phyloP scores from a whole-genome alignment of 2,113 vertebrate genomes.

The Melanerpes aurifrons region DNA sequence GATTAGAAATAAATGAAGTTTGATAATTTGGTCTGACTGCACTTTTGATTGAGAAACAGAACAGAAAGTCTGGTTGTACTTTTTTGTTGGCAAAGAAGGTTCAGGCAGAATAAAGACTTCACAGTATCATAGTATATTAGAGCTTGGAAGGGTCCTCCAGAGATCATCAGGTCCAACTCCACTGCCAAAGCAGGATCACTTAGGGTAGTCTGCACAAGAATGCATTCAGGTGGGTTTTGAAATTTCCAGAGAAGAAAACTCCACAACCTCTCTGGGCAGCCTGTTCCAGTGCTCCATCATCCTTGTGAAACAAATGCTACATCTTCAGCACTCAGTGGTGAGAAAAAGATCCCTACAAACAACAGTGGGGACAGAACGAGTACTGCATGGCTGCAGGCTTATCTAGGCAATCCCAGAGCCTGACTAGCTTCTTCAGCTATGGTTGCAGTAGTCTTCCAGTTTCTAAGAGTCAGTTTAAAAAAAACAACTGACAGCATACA shows the following conservation, averaged over 20 bases:
- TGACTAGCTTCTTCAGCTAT: background rate
- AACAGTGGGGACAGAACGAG: background rate
- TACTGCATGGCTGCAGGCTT: rapidly evolving
- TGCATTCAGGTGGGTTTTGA: too few species aligned
- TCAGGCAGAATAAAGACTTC: background rate
- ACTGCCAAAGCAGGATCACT: too few species aligned
- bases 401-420: background rate
- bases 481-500: background rate
- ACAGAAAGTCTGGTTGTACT: background rate
- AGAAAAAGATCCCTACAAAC: rapidly evolving
- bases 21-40: slow-evolving; percentile 14
- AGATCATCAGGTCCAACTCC: too few species aligned
- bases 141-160: too few species aligned
- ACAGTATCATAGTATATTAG: too few species aligned
- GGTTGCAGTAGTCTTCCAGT: background rate
- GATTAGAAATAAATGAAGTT: background rate
- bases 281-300: too few species aligned
- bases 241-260: too few species aligned
- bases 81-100: background rate
- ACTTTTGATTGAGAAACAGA: background rate
- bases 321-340: background rate
- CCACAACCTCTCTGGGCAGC: too few species aligned
- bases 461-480: background rate
- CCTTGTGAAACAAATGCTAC: background rate
- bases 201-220: too few species aligned